phyloP scores from a whole-genome alignment of 2,888 invertebrate species.

The Philopedon plagiatum region DNA sequence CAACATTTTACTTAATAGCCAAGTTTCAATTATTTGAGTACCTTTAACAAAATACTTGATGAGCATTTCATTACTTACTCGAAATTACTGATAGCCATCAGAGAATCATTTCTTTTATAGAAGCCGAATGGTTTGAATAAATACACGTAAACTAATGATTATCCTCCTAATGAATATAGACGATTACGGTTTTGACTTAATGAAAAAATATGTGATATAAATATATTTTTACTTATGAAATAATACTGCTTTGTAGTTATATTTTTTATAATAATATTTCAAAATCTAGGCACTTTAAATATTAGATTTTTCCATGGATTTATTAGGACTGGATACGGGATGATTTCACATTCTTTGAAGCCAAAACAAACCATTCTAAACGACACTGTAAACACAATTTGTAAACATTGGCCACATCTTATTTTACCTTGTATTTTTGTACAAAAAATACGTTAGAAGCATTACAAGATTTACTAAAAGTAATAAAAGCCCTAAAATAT shows the following conservation, averaged over 20 bases:
- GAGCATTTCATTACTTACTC: conserved; percentile 61
- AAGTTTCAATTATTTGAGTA: conserved; percentile 64
- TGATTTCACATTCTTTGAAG: no score
- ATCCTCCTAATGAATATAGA: conserved; percentile 7
- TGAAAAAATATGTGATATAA: neutral
- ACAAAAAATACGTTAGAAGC: no score
- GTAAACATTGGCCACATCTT: no score
- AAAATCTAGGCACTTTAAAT: no score
- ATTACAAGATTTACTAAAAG: no score
- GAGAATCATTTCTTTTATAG: conserved; percentile 20
- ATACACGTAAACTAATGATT: conserved; percentile 16
- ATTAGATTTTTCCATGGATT: no score
- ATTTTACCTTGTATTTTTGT: no score
- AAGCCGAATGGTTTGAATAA: conserved; percentile 9
- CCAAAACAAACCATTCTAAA: no score
- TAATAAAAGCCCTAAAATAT: no score
- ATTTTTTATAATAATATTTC: no score
- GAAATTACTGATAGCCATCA: conserved; percentile 51
- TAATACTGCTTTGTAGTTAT: neutral
- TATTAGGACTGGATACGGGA: no score
- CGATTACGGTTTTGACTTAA: neutral
- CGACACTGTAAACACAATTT: no score
- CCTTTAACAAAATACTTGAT: conserved; percentile 55
- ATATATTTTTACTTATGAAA: neutral
- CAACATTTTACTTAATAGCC: conserved; percentile 16